These are phyloP conservation scores for Ceratina calcarata DNA, from an alignment of 1,140 invertebrate genomes.

Conservation along the genomic window DNA sequence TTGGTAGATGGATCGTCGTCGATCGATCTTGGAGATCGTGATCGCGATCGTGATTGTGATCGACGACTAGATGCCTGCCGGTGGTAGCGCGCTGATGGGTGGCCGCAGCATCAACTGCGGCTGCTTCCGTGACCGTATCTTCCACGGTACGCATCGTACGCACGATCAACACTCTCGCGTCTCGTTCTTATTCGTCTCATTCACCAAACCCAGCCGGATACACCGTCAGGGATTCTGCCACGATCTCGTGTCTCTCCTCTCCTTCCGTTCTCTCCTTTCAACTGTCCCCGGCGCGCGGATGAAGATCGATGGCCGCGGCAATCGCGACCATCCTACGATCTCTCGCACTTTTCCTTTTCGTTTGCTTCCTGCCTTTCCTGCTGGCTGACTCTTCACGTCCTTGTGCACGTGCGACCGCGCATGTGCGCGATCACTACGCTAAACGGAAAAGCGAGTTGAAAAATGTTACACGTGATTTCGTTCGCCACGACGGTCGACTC, in stretches of 20 bases:
- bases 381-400: neutral
- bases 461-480: slow-evolving; percentile 7
- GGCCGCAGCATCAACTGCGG: slow-evolving; percentile 67
- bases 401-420: slow-evolving; percentile 18
- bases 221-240: neutral
- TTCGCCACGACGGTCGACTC: neutral
- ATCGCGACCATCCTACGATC: slow-evolving; percentile 43
- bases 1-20: slow-evolving; percentile 53
- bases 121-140: slow-evolving; percentile 73
- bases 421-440: slow-evolving; percentile 11
- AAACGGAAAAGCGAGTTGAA: slow-evolving; percentile 19
- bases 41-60: slow-evolving; percentile 56
- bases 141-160: slow-evolving; percentile 76
- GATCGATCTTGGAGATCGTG: slow-evolving; percentile 54
- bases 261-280: neutral
- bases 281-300: slow-evolving; percentile 15
- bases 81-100: slow-evolving; percentile 57
- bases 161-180: slow-evolving; percentile 58
- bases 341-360: neutral
- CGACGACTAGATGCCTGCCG: slow-evolving; percentile 55
- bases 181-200: slow-evolving; percentile 51
- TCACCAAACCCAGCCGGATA: slow-evolving; percentile 40
- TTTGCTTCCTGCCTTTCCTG: neutral
- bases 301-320: slow-evolving; percentile 26
- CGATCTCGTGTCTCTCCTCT: slow-evolving; percentile 13